Percentiles rank a stretch among this genome's conserved stretches.
Conservation (phyloP, 2,797 vertebrate genomes). For the Neosilurus hyrtlii region DNA sequence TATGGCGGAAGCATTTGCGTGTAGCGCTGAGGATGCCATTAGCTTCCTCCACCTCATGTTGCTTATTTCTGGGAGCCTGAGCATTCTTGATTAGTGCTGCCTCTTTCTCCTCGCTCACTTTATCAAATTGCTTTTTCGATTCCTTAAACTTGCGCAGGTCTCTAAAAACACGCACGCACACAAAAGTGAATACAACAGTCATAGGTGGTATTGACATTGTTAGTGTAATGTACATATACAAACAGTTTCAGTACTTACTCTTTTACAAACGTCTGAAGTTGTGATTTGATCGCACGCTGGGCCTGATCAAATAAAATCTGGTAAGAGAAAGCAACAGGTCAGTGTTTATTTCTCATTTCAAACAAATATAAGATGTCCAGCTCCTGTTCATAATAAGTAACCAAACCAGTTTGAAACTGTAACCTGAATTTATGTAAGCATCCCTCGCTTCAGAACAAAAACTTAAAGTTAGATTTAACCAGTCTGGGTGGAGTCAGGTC, state of each 20-base stretch:
- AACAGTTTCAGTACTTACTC: constrained; percentile 80
- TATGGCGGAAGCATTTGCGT: constrained; percentile 94
- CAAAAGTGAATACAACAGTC: background rate
- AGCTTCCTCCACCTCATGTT: constrained; percentile 95
- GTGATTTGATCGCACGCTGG: constrained; percentile 95
- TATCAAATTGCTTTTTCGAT: constrained; percentile 97
- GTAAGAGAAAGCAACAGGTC: constrained; percentile 52
- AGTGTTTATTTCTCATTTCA: background rate
- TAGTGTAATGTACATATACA: background rate
- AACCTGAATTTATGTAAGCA: background rate
- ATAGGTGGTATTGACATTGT: background rate
- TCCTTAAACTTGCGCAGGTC: constrained; percentile 97
- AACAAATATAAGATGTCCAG: background rate
- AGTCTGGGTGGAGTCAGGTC: background rate
- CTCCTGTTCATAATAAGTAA: background rate
- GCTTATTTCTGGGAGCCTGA: constrained; percentile 92
- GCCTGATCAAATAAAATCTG: constrained; percentile 98
- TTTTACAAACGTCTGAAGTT: constrained; percentile 96
- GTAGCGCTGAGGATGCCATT: constrained; percentile 92
- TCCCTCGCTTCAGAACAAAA: background rate
- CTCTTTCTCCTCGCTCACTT: constrained; percentile 97
- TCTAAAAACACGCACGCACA: constrained; percentile 62
- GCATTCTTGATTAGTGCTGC: constrained; percentile 91
- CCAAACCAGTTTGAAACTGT: background rate
- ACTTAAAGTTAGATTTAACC: background rate